A percentile compares a stretch with the other conserved stretches of the same genome.
Conservation (phyloP, 2,888 invertebrate genomes). For the Dynastes grantii region DNA sequence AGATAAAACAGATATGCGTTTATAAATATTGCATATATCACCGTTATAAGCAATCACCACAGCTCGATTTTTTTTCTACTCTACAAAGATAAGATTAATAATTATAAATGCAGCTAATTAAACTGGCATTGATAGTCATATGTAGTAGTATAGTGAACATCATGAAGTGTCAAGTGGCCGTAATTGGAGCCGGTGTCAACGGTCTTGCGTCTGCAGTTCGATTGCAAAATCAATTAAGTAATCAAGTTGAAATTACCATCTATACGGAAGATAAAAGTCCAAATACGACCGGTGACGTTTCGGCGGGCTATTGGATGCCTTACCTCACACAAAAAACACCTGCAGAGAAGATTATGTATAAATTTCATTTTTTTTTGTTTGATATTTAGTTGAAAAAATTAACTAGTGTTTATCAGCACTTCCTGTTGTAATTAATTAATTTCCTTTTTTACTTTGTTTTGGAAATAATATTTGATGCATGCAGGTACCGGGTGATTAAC, state of each 20-base stretch:
- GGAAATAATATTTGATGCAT: no score
- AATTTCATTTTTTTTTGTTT: constrained; percentile 10
- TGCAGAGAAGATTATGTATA: constrained; percentile 72
- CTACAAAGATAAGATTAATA: constrained; percentile 9
- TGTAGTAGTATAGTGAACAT: not conserved
- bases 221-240: constrained; percentile 75
- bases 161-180: constrained; percentile 66
- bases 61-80: not conserved
- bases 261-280: constrained; percentile 79
- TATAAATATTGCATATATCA: not conserved
- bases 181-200: constrained; percentile 85
- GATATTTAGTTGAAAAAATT: not conserved
- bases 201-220: constrained; percentile 81
- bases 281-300: constrained; percentile 83
- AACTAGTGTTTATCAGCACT: no score
- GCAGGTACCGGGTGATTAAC: no score
- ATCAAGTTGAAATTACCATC: constrained; percentile 72
- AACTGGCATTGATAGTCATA: not conserved
- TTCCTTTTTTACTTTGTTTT: no score
- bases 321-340: constrained; percentile 76
- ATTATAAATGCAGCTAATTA: constrained; percentile 1
- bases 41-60: not conserved
- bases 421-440: no score
- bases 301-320: constrained; percentile 84
- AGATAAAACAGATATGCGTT: not conserved